Conservation (phyloP, 2,888 invertebrate species). For the Dorcus hopei region DNA sequence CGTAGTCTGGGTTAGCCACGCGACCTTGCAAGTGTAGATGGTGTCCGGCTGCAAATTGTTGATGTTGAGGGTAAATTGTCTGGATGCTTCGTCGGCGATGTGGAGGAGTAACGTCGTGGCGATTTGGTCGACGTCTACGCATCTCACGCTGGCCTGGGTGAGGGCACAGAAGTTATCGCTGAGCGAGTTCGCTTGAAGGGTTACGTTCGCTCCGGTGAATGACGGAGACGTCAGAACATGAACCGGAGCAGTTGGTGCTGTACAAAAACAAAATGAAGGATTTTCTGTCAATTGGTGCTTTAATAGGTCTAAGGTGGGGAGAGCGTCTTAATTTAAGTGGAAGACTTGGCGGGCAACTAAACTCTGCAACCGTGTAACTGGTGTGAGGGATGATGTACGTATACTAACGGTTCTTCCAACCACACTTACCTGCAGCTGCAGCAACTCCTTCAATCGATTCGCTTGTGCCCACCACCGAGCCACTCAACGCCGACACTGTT, state of each 20-base stretch:
- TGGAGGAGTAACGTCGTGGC: background rate
- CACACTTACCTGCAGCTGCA: background rate
- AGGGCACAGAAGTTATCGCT: conserved; percentile 4
- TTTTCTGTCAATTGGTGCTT: no score
- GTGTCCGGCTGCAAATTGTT: conserved; percentile 5
- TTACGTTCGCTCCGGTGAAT: conserved; percentile 4
- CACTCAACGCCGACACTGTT: background rate
- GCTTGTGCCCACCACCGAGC: background rate
- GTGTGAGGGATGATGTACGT: background rate
- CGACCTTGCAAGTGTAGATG: conserved; percentile 9
- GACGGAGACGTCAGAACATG: conserved; percentile 1
- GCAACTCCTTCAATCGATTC: background rate
- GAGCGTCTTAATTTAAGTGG: no score
- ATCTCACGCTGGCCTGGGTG: conserved; percentile 1
- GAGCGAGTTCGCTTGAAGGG: conserved; percentile 4
- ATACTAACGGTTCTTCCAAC: no score
- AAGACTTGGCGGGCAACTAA: no score
- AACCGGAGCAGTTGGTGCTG: conserved; percentile 1
- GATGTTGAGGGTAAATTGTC: conserved; percentile 1
- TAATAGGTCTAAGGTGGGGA: no score
- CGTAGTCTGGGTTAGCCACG: background rate
- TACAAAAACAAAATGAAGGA: background rate
- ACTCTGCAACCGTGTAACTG: no score
- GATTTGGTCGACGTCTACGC: background rate
- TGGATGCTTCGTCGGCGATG: background rate